These are phyloP conservation scores for Ophioderma brevispina DNA, from an alignment of 35 echinoderm and acorn worm genomes.

Conservation along the genomic window DNA sequence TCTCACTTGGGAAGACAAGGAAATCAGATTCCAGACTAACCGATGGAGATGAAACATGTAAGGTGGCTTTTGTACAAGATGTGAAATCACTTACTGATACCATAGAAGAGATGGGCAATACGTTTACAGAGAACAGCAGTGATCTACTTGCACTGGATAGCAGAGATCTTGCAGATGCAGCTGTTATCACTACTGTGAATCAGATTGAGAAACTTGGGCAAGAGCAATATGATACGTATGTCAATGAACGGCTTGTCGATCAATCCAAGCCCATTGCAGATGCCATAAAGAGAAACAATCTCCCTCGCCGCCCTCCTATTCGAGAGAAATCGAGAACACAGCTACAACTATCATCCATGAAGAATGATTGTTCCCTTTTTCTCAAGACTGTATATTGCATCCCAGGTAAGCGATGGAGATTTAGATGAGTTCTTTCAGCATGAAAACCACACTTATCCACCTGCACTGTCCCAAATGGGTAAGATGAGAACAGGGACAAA, in stretches of 20 bases:
- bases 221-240: constrained; percentile 21
- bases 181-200: constrained; percentile 28
- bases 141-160: constrained; percentile 15
- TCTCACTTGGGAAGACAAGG: too few relatives aligned
- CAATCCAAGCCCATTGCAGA: not conserved
- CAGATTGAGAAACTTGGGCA: constrained; percentile 13
- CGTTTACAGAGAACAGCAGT: not conserved
- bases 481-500: constrained; percentile 16
- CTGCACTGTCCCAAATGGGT: constrained; percentile 28
- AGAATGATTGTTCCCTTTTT: constrained; percentile 44
- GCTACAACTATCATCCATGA: not conserved
- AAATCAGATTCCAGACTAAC: too few relatives aligned
- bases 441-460: constrained; percentile 54
- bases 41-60: too few relatives aligned
- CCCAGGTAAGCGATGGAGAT: constrained; percentile 36
- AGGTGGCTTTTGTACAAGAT: not conserved
- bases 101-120: not conserved
- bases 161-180: not conserved
- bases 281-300: constrained; percentile 29
- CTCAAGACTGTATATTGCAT: constrained; percentile 39
- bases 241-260: not conserved
- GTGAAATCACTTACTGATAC: not conserved
- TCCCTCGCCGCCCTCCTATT: not conserved
- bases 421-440: constrained; percentile 37
- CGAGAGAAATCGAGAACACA: constrained; percentile 2